A percentile compares a stretch with the other conserved stretches of the same genome.
Evolutionary conservation across 2,888 invertebrate species (phyloP).

Genomic region (Pantelozetes paolii): DNA sequence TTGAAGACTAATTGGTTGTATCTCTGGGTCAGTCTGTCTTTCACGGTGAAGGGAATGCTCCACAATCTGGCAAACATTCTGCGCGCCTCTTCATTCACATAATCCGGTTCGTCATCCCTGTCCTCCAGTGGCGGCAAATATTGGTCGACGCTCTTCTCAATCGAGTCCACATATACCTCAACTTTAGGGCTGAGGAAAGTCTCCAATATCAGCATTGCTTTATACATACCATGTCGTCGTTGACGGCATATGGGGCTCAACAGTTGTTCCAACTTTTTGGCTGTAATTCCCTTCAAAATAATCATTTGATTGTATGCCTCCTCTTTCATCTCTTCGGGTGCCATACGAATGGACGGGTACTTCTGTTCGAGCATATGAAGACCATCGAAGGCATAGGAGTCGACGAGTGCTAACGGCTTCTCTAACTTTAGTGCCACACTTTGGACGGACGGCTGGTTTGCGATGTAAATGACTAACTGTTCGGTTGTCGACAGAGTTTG

Average conservation of each 20-base stretch:
- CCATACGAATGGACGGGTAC: not conserved
- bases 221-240: not conserved
- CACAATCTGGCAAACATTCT: not conserved
- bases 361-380: not conserved
- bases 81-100: not conserved
- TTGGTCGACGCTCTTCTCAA: not conserved
- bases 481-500: not conserved
- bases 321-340: constrained; percentile 9
- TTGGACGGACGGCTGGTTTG: not conserved
- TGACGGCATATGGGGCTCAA: not conserved
- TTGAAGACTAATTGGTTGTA: not conserved
- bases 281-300: not conserved
- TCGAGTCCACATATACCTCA: not conserved
- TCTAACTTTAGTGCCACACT: not conserved
- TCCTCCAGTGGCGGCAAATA: not conserved
- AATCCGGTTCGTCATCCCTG: not conserved
- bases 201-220: not conserved
- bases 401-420: not conserved
- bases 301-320: not conserved
- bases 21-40: not conserved
- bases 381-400: not conserved
- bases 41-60: not conserved
- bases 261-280: not conserved
- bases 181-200: not conserved
- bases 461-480: not conserved